A percentile compares a stretch with the other conserved stretches of the same genome.
These are phyloP conservation scores for Pipistrellus pipistrellus DNA, from an alignment of 2,797 vertebrate genomes.

Conservation along the genomic window DNA sequence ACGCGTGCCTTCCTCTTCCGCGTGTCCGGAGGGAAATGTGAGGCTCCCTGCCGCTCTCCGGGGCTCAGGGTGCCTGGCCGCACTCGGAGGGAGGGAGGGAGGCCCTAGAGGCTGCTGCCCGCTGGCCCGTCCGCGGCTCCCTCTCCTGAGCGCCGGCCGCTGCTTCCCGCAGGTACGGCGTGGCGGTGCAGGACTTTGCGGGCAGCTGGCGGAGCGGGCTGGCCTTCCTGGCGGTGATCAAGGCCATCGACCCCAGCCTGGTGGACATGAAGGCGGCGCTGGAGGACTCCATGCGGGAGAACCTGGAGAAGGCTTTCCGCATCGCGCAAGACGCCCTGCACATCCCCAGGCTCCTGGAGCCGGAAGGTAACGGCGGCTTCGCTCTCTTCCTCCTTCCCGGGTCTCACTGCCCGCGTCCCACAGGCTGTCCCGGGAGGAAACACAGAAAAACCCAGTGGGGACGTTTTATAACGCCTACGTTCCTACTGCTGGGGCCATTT, in stretches of 20 bases:
- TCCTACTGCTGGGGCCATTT: not conserved
- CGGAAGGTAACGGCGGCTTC: conserved; percentile 92
- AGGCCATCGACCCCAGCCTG: conserved; percentile 95
- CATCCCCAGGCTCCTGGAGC: conserved; percentile 96
- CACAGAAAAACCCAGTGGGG: not conserved
- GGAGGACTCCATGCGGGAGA: conserved; percentile 92
- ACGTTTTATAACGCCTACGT: not conserved
- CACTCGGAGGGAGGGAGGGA: not conserved
- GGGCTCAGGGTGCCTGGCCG: not conserved
- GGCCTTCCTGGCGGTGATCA: conserved; percentile 97
- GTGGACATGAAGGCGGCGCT: conserved; percentile 96
- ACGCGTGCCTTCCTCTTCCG: accelerated
- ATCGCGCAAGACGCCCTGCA: conserved; percentile 94
- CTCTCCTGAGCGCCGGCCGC: not conserved
- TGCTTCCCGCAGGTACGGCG: conserved; percentile 91
- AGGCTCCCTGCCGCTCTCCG: accelerated
- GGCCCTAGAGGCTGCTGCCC: accelerated
- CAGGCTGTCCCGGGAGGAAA: not conserved
- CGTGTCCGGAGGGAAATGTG: not conserved
- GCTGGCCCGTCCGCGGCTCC: not conserved
- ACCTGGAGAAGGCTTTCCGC: conserved; percentile 96
- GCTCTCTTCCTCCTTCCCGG: not conserved
- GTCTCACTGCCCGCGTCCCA: not conserved
- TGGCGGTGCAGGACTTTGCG: conserved; percentile 96
- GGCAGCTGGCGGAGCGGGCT: conserved; percentile 97